Evolutionary conservation across 1,140 invertebrate species (phyloP).

Genomic region (Micrasema longulum): DNA sequence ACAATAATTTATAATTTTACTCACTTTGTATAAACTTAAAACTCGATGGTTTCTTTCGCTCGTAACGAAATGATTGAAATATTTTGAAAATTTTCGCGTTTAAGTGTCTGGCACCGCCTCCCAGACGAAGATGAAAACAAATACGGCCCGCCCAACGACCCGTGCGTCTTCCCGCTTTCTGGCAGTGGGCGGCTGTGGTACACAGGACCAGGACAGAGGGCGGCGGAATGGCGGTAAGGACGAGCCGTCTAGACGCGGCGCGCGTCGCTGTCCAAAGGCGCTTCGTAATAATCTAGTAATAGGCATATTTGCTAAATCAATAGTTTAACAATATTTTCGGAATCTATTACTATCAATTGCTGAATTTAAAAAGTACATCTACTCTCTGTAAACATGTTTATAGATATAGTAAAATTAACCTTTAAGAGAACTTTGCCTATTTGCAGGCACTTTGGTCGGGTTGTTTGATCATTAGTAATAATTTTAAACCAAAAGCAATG

Average conservation of each 20-base stretch:
- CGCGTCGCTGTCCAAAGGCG: slow-evolving; percentile 48
- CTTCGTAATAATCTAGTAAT: slow-evolving; percentile 38
- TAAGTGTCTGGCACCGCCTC: slow-evolving; percentile 41
- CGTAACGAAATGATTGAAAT: slow-evolving; percentile 15
- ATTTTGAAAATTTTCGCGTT: slow-evolving; percentile 20
- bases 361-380: too few relatives aligned
- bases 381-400: too few relatives aligned
- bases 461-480: too few relatives aligned
- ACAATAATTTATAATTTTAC: slow-evolving; percentile 40
- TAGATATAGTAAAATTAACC: too few relatives aligned
- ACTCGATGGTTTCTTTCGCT: slow-evolving; percentile 44
- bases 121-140: slow-evolving; percentile 48
- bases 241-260: slow-evolving; percentile 52
- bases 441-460: too few relatives aligned
- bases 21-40: slow-evolving; percentile 39
- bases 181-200: slow-evolving; percentile 15
- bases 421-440: too few relatives aligned
- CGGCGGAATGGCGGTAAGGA: slow-evolving; percentile 14
- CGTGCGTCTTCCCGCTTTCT: slow-evolving; percentile 35
- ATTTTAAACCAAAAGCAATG: too few relatives aligned
- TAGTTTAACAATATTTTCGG: slow-evolving; percentile 13
- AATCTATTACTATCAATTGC: neutral
- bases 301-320: slow-evolving; percentile 42
- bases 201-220: neutral
- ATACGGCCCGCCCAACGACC: slow-evolving; percentile 42